phyloP scores from a whole-genome alignment of 2,888 invertebrate genomes.

The Colostygia pectinataria region DNA sequence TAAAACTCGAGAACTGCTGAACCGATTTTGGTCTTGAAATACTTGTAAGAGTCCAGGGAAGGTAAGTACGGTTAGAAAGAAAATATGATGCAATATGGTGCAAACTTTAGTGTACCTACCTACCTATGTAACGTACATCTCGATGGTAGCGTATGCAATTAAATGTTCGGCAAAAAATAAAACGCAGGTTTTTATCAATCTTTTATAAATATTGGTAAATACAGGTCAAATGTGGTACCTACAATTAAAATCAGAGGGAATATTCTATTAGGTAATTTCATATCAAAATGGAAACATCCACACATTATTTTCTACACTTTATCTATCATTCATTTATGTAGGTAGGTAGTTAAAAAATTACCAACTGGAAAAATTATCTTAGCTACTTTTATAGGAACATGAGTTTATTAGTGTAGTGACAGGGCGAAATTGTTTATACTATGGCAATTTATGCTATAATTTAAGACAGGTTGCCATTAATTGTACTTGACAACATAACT shows the following conservation, averaged over 20 bases:
- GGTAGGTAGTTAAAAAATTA: conserved; percentile 31
- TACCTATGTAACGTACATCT: no score
- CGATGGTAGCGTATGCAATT: no score
- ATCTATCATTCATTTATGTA: conserved; percentile 53
- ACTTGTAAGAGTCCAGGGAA: no score
- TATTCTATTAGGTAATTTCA: conserved; percentile 79
- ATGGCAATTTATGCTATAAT: no score
- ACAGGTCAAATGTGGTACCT: conserved; percentile 82
- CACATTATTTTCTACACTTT: conserved; percentile 81
- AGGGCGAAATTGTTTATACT: conserved; percentile 42
- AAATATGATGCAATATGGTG: no score
- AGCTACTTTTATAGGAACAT: conserved; percentile 71
- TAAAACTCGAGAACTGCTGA: no score
- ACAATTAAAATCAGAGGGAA: conserved; percentile 81
- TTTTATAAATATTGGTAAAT: conserved; percentile 83
- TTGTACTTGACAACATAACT: conserved; percentile 16
- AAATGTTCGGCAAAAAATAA: conserved; percentile 62
- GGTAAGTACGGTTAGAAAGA: no score
- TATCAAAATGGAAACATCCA: conserved; percentile 79
- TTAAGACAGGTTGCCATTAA: no score
- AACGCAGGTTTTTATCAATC: conserved; percentile 70
- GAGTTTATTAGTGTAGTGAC: conserved; percentile 58
- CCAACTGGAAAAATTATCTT: conserved; percentile 37
- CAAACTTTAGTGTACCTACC: no score
- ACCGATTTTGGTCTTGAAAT: no score